Conservation (phyloP, 2,797 vertebrate species). For the Podarcis lilfordi region DNA sequence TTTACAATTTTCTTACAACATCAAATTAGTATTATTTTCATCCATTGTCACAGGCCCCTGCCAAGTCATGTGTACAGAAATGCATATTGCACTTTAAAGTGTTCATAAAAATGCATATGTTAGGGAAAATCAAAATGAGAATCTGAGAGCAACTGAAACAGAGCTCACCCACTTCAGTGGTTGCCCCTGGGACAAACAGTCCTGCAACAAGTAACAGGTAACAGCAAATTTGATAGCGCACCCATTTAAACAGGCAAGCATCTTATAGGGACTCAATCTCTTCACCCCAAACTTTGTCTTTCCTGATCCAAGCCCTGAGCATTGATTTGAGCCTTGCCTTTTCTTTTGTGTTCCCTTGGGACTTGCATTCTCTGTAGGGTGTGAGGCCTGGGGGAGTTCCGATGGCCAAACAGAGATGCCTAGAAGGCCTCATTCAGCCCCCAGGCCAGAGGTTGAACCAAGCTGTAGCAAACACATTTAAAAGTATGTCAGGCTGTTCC, state of each 20-base stretch:
- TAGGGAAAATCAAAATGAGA: too few relatives aligned
- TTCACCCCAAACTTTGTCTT: background rate
- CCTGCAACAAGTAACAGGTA: background rate
- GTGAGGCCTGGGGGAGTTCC: background rate
- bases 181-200: background rate
- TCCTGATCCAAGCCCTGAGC: too few relatives aligned
- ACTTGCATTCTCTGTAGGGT: background rate
- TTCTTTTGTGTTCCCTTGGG: background rate
- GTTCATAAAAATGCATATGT: too few relatives aligned
- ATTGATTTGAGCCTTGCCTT: too few relatives aligned
- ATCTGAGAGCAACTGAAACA: too few relatives aligned
- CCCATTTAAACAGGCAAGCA: background rate
- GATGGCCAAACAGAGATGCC: too few relatives aligned
- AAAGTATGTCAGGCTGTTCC: slow-evolving; percentile 20
- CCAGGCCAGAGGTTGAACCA: background rate
- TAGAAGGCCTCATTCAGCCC: too few relatives aligned
- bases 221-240: background rate
- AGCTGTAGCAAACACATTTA: slow-evolving; percentile 31
- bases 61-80: too few relatives aligned
- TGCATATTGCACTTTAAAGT: too few relatives aligned
- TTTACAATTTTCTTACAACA: too few relatives aligned
- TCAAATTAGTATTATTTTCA: too few relatives aligned
- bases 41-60: too few relatives aligned
- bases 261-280: background rate
- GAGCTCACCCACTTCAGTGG: background rate